These are phyloP conservation scores for Drosophila ironensis DNA, from an alignment of 1,140 invertebrate genomes.

Conservation along the genomic window DNA sequence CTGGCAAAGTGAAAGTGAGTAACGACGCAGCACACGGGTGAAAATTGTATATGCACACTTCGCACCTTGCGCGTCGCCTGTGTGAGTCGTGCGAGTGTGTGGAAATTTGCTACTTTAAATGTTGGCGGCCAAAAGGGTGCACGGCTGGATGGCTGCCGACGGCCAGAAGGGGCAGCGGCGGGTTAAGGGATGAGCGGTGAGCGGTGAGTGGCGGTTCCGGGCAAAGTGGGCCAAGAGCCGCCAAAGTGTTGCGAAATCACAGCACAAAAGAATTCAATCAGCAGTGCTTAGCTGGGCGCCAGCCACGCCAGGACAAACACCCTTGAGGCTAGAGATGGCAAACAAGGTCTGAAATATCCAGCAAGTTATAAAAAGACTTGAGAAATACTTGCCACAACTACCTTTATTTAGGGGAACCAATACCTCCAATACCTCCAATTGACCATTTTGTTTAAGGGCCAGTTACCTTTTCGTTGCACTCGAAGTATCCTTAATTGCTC, in stretches of 20 bases:
- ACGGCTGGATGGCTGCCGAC: conserved; percentile 22
- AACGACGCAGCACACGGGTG: conserved; percentile 59
- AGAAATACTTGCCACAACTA: too few relatives aligned
- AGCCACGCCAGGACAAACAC: conserved; percentile 12
- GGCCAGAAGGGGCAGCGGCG: conserved; percentile 1
- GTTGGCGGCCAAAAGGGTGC: conserved; percentile 54
- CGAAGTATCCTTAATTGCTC: too few relatives aligned
- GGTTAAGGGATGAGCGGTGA: background rate
- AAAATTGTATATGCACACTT: conserved; percentile 75
- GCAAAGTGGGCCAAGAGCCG: conserved; percentile 27
- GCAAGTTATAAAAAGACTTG: too few relatives aligned
- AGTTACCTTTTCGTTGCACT: too few relatives aligned
- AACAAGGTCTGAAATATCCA: background rate
- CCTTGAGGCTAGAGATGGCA: background rate
- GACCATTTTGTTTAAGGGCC: too few relatives aligned
- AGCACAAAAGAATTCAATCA: conserved; percentile 79
- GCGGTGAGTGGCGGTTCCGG: background rate
- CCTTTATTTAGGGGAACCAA: too few relatives aligned
- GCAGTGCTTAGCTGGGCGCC: conserved; percentile 71
- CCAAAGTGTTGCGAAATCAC: conserved; percentile 75
- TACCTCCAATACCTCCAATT: too few relatives aligned
- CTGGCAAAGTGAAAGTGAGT: conserved; percentile 62
- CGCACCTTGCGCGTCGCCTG: conserved; percentile 44
- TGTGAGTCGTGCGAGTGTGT: conserved; percentile 37
- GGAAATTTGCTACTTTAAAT: conserved; percentile 73